phyloP scores from a whole-genome alignment of 2,797 vertebrate genomes.

The Phoxinus dragarum region DNA sequence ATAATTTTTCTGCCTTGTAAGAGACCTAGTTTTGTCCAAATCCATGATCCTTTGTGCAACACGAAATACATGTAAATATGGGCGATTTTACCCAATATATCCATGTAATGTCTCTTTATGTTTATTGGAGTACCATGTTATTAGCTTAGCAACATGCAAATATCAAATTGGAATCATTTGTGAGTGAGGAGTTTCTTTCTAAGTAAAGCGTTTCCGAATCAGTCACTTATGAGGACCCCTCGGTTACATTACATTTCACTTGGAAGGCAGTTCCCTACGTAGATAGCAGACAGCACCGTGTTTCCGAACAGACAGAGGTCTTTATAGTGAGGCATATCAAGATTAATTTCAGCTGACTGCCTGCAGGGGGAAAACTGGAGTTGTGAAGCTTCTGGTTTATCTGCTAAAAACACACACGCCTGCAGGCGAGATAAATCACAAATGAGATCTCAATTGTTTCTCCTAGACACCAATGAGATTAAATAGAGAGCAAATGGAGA shows the following conservation, averaged over 20 bases:
- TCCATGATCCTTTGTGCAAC: not conserved
- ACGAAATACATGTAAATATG: not conserved
- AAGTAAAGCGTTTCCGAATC: not conserved
- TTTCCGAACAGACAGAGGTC: not conserved
- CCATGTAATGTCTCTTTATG: not conserved
- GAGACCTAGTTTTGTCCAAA: not conserved
- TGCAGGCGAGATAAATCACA: not conserved
- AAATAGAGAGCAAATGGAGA: slow-evolving; percentile 10
- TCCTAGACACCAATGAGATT: not conserved
- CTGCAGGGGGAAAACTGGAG: not conserved
- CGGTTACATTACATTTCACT: not conserved
- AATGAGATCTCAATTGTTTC: slow-evolving; percentile 15
- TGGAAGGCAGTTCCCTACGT: not conserved
- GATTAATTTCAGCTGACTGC: slow-evolving; percentile 6
- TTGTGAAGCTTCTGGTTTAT: not conserved
- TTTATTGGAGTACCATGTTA: not conserved
- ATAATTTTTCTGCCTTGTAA: not conserved
- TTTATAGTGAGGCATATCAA: slow-evolving; percentile 12
- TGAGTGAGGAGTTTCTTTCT: not conserved
- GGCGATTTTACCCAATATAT: not conserved
- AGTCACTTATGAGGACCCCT: not conserved
- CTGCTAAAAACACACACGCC: slow-evolving; percentile 8
- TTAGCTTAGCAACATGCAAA: not conserved
- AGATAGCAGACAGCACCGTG: not conserved
- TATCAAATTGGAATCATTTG: not conserved